Percentiles rank a stretch among this genome's conserved stretches.
Conservation (phyloP, 2,797 vertebrate genomes). For the Mormyrus proboscirostris region DNA sequence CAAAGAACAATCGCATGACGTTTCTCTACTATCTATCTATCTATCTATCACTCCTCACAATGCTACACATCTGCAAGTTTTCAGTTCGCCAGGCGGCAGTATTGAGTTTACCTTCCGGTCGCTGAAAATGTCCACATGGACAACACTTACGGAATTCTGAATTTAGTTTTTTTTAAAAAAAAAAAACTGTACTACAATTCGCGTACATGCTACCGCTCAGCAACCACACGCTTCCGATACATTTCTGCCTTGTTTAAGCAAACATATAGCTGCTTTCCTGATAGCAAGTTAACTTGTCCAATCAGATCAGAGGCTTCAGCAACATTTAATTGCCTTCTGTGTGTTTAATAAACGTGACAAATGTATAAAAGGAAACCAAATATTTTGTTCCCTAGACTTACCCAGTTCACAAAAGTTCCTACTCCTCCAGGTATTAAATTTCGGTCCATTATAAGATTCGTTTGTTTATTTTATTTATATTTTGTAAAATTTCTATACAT, state of each 20-base stretch:
- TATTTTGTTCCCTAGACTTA: background rate
- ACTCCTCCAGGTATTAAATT: background rate
- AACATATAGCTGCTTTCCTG: background rate
- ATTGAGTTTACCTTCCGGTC: conserved; percentile 12
- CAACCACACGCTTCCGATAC: background rate
- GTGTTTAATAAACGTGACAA: conserved; percentile 28
- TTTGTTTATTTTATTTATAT: background rate
- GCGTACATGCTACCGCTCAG: background rate
- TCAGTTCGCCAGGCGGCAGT: conserved; percentile 17
- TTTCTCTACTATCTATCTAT: background rate
- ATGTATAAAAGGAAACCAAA: background rate
- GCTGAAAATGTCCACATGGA: conserved; percentile 30
- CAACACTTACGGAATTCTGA: background rate
- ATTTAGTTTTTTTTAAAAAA: background rate
- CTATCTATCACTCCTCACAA: background rate
- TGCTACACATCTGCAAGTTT: background rate
- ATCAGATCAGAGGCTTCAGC: background rate
- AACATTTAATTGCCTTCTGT: background rate
- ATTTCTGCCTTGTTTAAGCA: background rate
- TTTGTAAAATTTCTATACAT: background rate
- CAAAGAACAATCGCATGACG: background rate
- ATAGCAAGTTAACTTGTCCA: background rate
- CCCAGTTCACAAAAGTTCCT: background rate
- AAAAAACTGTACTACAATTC: background rate
- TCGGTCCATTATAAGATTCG: background rate